These are phyloP conservation scores for Brachylomia viminalis DNA, from an alignment of 2,888 invertebrate genomes.

Conservation along the genomic window DNA sequence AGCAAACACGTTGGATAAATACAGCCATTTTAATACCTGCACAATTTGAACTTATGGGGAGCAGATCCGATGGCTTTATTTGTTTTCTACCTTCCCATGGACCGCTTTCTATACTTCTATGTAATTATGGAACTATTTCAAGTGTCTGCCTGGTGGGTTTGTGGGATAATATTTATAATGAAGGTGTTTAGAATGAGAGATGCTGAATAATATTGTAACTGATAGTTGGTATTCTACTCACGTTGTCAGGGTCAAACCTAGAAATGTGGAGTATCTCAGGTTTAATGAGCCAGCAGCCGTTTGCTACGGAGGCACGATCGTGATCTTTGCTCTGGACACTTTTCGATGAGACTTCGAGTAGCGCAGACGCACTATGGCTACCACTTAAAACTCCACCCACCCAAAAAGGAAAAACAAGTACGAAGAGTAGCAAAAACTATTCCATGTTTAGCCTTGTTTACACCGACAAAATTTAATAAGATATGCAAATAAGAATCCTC, in stretches of 20 bases:
- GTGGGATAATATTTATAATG: conserved; percentile 46
- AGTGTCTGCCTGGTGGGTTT: conserved; percentile 51
- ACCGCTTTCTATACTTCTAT: conserved; percentile 74
- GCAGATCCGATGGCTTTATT: conserved; percentile 82
- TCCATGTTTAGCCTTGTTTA: conserved; percentile 53
- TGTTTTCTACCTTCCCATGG: conserved; percentile 79
- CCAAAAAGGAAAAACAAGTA: conserved; percentile 48
- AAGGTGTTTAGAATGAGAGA: conserved; percentile 12
- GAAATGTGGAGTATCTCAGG: conserved; percentile 50
- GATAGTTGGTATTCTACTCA: conserved; percentile 37
- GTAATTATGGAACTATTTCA: conserved; percentile 66
- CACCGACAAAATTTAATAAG: conserved; percentile 64
- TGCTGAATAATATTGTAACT: conserved; percentile 21
- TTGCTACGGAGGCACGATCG: conserved; percentile 49
- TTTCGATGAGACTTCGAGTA: conserved; percentile 36
- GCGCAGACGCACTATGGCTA: conserved; percentile 15
- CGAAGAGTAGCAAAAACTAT: conserved; percentile 54
- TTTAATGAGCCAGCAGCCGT: conserved; percentile 51
- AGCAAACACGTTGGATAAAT: conserved; percentile 85
- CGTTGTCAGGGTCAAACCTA: conserved; percentile 45
- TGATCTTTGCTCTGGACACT: conserved; percentile 59
- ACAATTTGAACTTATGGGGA: conserved; percentile 88
- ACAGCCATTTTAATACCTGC: conserved; percentile 85
- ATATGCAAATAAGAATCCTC: conserved; percentile 74
- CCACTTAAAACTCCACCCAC: conserved; percentile 16